A percentile compares a stretch with the other conserved stretches of the same genome.
phyloP scores from a whole-genome alignment of 1,140 invertebrate species.

The Pygmarrhopalites habei region DNA sequence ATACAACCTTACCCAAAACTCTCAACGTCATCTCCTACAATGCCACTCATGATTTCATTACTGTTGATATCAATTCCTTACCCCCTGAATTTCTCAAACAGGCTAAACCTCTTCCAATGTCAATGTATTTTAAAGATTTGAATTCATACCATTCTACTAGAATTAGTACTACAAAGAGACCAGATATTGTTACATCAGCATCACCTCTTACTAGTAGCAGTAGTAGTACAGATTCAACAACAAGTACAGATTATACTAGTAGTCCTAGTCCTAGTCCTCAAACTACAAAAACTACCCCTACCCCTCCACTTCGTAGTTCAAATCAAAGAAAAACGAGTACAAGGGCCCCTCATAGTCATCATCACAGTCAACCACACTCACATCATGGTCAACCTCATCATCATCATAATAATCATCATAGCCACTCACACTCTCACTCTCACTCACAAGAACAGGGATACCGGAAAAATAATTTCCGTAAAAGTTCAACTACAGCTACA shows the following conservation, averaged over 20 bases:
- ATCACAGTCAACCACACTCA: too few species aligned
- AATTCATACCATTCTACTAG: conserved; percentile 7
- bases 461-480: neutral
- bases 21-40: conserved; percentile 6
- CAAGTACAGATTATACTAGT: neutral
- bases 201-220: neutral
- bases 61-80: conserved; percentile 9
- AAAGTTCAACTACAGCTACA: neutral
- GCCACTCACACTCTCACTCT: too few species aligned
- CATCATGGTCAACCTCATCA: too few species aligned
- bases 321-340: too few species aligned
- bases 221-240: neutral
- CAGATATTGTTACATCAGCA: neutral
- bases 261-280: neutral
- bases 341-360: too few species aligned
- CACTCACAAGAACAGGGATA: too few species aligned
- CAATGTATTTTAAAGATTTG: conserved; percentile 1
- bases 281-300: too few species aligned
- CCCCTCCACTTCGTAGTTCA: too few species aligned
- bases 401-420: too few species aligned
- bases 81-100: conserved; percentile 3
- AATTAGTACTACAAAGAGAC: conserved; percentile 1
- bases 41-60: conserved; percentile 7
- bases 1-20: conserved; percentile 5
- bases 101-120: conserved; percentile 1